Conservation (phyloP, 2,113 vertebrate genomes). For the Synodontis membranacea region DNA sequence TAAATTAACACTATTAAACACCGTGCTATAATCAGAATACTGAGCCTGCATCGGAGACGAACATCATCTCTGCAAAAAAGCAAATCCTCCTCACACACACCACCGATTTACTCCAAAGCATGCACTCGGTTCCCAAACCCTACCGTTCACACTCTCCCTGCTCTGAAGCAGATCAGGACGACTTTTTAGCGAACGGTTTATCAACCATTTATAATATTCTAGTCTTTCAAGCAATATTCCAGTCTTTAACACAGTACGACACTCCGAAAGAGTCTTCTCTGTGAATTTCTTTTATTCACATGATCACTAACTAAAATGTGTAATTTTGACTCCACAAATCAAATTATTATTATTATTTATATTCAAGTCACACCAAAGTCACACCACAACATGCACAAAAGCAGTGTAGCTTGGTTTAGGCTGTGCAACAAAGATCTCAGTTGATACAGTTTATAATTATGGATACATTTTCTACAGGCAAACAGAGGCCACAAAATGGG, state of each 20-base stretch:
- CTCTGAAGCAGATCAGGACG: not conserved
- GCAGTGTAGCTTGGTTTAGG: not conserved
- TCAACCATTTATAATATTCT: not conserved
- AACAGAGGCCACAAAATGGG: not conserved
- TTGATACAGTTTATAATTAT: not conserved
- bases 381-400: not conserved
- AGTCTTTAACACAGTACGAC: not conserved
- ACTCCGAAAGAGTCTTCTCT: not conserved
- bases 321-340: not conserved
- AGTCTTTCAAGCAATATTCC: not conserved
- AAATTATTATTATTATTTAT: too few species aligned
- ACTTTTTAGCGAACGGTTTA: not conserved
- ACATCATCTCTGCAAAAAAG: not conserved
- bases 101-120: not conserved
- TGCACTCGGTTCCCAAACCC: not conserved
- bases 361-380: too few species aligned
- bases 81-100: not conserved
- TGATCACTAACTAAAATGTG: not conserved
- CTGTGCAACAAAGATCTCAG: not conserved
- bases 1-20: constrained; percentile 14
- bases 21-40: not conserved
- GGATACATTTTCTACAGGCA: not conserved
- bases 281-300: not conserved
- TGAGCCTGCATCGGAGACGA: not conserved
- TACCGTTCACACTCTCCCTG: not conserved